Conservation (phyloP, 1,140 invertebrate genomes). For the Nasonia longicornis region DNA sequence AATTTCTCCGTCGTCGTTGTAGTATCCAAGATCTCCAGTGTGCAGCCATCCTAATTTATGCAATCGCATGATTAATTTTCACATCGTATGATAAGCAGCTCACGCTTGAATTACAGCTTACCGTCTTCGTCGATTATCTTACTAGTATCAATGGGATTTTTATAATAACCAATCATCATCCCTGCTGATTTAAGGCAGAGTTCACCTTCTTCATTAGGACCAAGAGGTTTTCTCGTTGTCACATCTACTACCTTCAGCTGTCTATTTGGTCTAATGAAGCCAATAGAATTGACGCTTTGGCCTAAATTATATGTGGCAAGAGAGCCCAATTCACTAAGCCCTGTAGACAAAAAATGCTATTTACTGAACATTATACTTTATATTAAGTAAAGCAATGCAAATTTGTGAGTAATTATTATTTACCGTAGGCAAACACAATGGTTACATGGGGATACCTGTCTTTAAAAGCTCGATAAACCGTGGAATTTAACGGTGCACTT, state of each 20-base stretch:
- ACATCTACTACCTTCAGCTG: constrained; percentile 35
- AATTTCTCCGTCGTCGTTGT: constrained; percentile 67
- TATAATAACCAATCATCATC: constrained; percentile 31
- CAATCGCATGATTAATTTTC: background rate
- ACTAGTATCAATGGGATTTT: constrained; percentile 10
- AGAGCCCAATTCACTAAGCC: background rate
- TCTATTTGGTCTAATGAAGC: background rate
- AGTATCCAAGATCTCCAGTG: constrained; percentile 71
- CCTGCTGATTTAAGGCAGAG: constrained; percentile 53
- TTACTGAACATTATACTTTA: no score
- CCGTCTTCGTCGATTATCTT: constrained; percentile 6
- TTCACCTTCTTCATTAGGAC: constrained; percentile 51
- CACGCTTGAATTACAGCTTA: background rate
- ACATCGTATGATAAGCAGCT: no score
- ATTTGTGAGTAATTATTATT: background rate
- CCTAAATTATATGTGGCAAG: background rate
- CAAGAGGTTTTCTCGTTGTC: constrained; percentile 47
- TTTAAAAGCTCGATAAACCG: background rate
- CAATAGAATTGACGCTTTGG: constrained; percentile 20
- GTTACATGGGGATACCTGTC: background rate
- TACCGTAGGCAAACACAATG: background rate
- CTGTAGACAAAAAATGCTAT: background rate
- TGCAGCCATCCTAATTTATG: constrained; percentile 68
- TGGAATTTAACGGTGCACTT: background rate
- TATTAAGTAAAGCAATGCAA: background rate